Evolutionary conservation across 2,113 vertebrate genomes (phyloP).

Genomic region (Rallus limicola): DNA sequence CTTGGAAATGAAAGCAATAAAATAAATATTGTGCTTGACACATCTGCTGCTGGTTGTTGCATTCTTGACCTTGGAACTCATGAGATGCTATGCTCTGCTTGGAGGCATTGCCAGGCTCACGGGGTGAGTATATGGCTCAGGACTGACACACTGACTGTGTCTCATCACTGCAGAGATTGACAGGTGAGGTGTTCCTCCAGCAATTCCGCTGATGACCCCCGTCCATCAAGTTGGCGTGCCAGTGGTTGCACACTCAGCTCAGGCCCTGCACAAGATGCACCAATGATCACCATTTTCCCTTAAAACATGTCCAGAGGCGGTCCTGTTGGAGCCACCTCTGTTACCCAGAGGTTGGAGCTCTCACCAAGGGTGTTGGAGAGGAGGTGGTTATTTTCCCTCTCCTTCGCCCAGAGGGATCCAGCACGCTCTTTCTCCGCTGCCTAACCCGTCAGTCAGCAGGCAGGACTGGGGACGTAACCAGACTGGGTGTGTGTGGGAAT

Average conservation of each 20-base stretch:
- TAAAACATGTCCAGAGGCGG: not conserved
- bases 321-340: not conserved
- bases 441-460: not conserved
- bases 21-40: not conserved
- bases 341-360: not conserved
- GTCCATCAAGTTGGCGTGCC: not conserved
- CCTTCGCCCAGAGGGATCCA: not conserved
- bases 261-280: not conserved
- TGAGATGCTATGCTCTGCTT: not conserved
- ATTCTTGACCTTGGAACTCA: not conserved
- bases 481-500: not conserved
- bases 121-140: not conserved
- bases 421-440: not conserved
- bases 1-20: conserved; percentile 35
- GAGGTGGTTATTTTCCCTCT: not conserved
- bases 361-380: not conserved
- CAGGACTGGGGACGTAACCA: not conserved
- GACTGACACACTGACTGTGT: not conserved
- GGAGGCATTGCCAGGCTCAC: not conserved
- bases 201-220: fast-evolving
- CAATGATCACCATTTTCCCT: not conserved
- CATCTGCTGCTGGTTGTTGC: not conserved
- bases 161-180: not conserved
- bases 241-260: not conserved
- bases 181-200: not conserved